Base-by-base conservation (phyloP, 1,140 invertebrate species). In the Aethina tumida region DNA sequence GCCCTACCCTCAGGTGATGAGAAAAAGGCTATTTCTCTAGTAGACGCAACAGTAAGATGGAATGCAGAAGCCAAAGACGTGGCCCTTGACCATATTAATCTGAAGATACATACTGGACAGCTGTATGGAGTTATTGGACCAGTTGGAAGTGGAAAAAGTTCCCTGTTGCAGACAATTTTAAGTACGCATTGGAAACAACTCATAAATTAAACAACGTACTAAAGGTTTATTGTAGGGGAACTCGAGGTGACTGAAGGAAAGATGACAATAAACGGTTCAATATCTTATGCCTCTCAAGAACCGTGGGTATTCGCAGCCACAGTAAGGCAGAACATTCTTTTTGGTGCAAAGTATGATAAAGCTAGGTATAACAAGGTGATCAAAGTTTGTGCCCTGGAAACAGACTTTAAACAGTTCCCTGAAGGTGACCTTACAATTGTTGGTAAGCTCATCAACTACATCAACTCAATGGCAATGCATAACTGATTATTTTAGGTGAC, bases 401-500 rank as follows among this genome's bases (percentile, higher is more conserved):
- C 68, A 45, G 85, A 89, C 58, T 71, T 88, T 39, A 75, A 75
- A 46, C 66, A 70, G 41, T 70, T 79, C 47, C 68, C 70, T 13
- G 63, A 71, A 42, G 75, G 80, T 17, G 86, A 89, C 50, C 66
- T 73, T 45, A 88, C 85, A 0, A 59, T 84, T n/a, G 79, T 91
- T 4, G 85, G 84, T 20, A 86, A 92, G 22, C 33, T n/a, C n/a
- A n/a, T n/a, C n/a, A n/a, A n/a, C n/a, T n/a, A n/a, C n/a, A n/a
- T n/a, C n/a, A n/a, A n/a, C n/a, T n/a, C n/a, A n/a, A n/a, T n/a
- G n/a, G n/a, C n/a, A n/a, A n/a, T n/a, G n/a, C n/a, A n/a, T n/a
- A n/a, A n/a, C n/a, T n/a, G n/a, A 96, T 95, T 60, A 91, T 97
- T 31, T 50, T 92, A 0, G 91, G 91, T 1, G 77, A 83, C 43